Evolutionary conservation across 2,113 vertebrate species (phyloP).

Genomic region (Gambusia holbrooki): DNA sequence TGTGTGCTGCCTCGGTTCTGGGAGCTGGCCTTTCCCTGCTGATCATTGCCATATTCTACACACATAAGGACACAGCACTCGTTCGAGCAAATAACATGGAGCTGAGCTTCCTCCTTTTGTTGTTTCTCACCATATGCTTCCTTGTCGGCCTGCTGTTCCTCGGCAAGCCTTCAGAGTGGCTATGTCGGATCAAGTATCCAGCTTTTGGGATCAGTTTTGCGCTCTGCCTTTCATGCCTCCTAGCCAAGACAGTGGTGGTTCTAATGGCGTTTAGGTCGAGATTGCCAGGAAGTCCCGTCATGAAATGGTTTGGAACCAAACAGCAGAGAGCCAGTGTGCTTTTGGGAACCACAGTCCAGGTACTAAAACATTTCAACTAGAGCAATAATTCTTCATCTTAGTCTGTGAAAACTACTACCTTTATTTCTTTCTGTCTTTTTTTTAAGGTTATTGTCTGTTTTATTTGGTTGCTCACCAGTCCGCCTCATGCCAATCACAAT

Average conservation of each 20-base stretch:
- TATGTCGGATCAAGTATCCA: conserved; percentile 67
- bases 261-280: conserved; percentile 70
- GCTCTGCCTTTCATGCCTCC: conserved; percentile 71
- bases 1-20: conserved; percentile 62
- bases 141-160: conserved; percentile 64
- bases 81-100: conserved; percentile 72
- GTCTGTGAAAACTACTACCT: neutral
- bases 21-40: conserved; percentile 65
- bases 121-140: conserved; percentile 64
- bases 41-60: conserved; percentile 65
- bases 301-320: conserved; percentile 68
- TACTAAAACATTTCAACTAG: neutral
- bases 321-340: conserved; percentile 71
- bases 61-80: conserved; percentile 63
- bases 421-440: neutral
- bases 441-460: conserved; percentile 66
- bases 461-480: conserved; percentile 69
- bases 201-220: conserved; percentile 72
- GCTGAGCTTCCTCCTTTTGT: conserved; percentile 68
- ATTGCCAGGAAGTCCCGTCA: conserved; percentile 59
- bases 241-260: conserved; percentile 69
- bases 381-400: neutral
- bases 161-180: conserved; percentile 68
- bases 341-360: conserved; percentile 75
- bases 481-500: conserved; percentile 69